Evolutionary conservation across 2,113 vertebrate species (phyloP).

Genomic region (Ammodytes dubius): DNA sequence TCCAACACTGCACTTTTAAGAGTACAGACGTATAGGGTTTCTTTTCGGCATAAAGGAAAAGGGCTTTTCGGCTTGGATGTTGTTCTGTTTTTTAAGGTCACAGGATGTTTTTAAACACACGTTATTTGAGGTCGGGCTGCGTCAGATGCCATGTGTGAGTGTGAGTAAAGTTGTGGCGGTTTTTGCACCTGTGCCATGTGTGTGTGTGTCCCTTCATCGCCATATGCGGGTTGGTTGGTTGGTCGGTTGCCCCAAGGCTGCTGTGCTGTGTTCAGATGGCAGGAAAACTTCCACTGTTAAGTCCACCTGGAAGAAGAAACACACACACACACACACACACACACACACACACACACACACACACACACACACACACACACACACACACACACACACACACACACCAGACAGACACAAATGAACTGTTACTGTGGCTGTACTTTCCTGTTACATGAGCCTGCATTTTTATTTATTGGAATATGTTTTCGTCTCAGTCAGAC

Average conservation of each 20-base stretch:
- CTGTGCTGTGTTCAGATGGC: slow-evolving; percentile 23
- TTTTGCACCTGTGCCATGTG: slow-evolving; percentile 64
- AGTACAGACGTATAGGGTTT: background rate
- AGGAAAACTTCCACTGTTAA: slow-evolving; percentile 41
- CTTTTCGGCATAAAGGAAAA: background rate
- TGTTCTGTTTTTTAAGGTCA: slow-evolving; percentile 42
- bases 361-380: too few species aligned
- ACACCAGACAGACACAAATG: background rate
- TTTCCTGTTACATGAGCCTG: background rate
- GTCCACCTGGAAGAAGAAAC: background rate
- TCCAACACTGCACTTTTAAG: background rate
- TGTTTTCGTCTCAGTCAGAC: background rate
- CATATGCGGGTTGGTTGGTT: background rate
- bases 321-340: too few species aligned
- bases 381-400: too few species aligned
- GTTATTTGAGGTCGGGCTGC: slow-evolving; percentile 43
- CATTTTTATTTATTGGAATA: slow-evolving; percentile 6
- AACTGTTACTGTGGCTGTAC: background rate
- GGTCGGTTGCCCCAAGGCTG: slow-evolving; percentile 4
- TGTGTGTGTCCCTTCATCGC: slow-evolving; percentile 20
- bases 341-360: too few species aligned
- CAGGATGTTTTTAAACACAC: slow-evolving; percentile 63
- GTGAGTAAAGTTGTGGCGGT: slow-evolving; percentile 57
- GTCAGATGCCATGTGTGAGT: slow-evolving; percentile 62
- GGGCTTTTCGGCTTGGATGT: slow-evolving; percentile 18